Conservation (phyloP, 2,113 vertebrate genomes). For the Struthidea cinerea region DNA sequence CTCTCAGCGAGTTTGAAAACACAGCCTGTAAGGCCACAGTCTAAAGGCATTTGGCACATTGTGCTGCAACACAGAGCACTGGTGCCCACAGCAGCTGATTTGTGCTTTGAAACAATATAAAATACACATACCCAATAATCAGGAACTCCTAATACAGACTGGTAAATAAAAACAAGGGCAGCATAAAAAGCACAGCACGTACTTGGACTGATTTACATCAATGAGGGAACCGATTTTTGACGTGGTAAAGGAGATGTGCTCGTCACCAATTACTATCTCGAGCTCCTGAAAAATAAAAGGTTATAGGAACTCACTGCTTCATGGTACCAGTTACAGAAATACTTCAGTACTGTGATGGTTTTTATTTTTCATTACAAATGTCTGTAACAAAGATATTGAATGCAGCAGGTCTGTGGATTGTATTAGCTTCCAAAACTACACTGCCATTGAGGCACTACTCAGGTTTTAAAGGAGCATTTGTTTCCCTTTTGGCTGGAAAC, state of each 20-base stretch:
- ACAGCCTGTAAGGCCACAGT: rapidly evolving
- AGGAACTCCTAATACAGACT: rapidly evolving
- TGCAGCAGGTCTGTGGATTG: neutral
- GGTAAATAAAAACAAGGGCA: neutral
- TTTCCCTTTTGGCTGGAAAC: neutral
- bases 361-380: neutral
- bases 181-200: conserved; percentile 46
- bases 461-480: neutral
- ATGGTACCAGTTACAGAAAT: neutral
- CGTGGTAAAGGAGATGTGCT: conserved; percentile 98
- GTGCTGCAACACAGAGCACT: neutral
- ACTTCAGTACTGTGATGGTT: neutral
- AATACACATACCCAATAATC: neutral
- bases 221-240: conserved; percentile 99
- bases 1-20: neutral
- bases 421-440: neutral
- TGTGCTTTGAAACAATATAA: neutral
- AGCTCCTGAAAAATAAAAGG: conserved; percentile 80
- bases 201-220: conserved; percentile 99
- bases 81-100: neutral
- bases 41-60: neutral
- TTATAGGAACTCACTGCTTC: neutral
- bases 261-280: conserved; percentile 98
- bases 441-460: rapidly evolving
- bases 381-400: neutral